A percentile compares a stretch with the other conserved stretches of the same genome.
These are phyloP conservation scores for Pollachius pollachius DNA, from an alignment of 2,113 vertebrate species.

Conservation along the genomic window DNA sequence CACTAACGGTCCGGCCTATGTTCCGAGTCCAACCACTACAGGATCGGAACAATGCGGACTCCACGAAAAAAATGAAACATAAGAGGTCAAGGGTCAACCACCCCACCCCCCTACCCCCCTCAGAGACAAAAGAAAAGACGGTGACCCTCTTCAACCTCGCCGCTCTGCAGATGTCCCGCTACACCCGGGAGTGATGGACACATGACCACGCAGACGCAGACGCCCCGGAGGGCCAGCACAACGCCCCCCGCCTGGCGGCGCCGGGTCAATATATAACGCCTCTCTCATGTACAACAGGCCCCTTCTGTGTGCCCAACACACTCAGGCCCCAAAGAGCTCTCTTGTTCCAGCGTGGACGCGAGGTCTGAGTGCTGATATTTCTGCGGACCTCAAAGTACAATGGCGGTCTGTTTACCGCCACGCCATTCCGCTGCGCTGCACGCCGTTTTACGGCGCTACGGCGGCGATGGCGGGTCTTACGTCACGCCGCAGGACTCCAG, in stretches of 20 bases:
- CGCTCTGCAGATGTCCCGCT: slow-evolving; percentile 58
- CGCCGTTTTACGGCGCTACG: too few relatives aligned
- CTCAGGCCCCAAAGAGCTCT: slow-evolving; percentile 64
- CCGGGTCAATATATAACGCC: slow-evolving; percentile 52
- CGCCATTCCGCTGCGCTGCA: slow-evolving; percentile 14
- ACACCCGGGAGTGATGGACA: slow-evolving; percentile 53
- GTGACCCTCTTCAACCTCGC: slow-evolving; percentile 60
- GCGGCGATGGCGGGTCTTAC: too few relatives aligned
- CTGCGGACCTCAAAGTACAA: slow-evolving; percentile 57
- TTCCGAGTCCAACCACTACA: slow-evolving; percentile 26
- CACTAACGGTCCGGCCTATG: slow-evolving; percentile 41
- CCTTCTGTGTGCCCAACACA: slow-evolving; percentile 57
- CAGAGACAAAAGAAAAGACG: slow-evolving; percentile 50
- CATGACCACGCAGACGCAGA: slow-evolving; percentile 57
- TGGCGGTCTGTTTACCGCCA: slow-evolving; percentile 60
- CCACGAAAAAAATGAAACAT: slow-evolving; percentile 54
- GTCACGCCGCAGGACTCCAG: too few relatives aligned
- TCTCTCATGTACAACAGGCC: slow-evolving; percentile 49
- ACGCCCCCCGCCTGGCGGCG: slow-evolving; percentile 29
- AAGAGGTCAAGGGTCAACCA: slow-evolving; percentile 42
- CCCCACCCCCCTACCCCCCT: slow-evolving; percentile 31
- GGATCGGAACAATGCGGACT: slow-evolving; percentile 45
- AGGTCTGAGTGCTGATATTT: too few relatives aligned
- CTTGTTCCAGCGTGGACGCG: slow-evolving; percentile 63
- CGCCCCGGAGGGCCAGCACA: slow-evolving; percentile 59